Evolutionary conservation across 2,888 invertebrate species (phyloP).

Genomic region (Andrena praecox): DNA sequence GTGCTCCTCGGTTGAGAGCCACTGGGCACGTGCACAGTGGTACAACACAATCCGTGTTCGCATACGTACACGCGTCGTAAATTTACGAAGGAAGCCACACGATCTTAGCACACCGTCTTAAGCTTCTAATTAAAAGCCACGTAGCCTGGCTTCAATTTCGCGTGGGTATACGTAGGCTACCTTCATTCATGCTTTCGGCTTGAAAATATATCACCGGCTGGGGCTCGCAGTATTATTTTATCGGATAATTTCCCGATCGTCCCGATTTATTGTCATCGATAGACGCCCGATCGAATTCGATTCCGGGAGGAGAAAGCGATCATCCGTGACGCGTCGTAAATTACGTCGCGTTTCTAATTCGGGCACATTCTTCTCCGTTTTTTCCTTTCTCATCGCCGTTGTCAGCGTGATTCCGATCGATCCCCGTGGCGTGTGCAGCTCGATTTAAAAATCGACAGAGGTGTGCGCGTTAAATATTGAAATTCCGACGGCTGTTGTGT

Average conservation of each 20-base stretch:
- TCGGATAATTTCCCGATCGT: neutral
- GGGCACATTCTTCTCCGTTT: neutral
- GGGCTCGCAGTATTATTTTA: slow-evolving; percentile 17
- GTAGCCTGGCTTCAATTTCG: slow-evolving; percentile 68
- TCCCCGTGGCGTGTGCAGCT: neutral
- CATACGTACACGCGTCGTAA: slow-evolving; percentile 33
- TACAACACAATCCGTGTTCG: neutral
- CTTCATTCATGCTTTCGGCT: slow-evolving; percentile 59
- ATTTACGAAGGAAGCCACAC: slow-evolving; percentile 66
- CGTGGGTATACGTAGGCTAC: neutral
- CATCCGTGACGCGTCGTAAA: neutral
- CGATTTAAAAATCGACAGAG: slow-evolving; percentile 24
- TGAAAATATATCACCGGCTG: slow-evolving; percentile 11
- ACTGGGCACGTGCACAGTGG: slow-evolving; percentile 18
- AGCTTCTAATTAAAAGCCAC: slow-evolving; percentile 76
- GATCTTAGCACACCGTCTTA: slow-evolving; percentile 68
- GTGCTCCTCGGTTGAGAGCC: slow-evolving; percentile 28
- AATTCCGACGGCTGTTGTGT: slow-evolving; percentile 45
- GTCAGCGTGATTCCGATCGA: slow-evolving; percentile 7
- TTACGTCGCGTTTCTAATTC: slow-evolving; percentile 20
- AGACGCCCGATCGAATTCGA: slow-evolving; percentile 13
- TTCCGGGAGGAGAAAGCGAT: slow-evolving; percentile 10
- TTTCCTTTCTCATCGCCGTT: neutral
- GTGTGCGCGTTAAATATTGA: slow-evolving; percentile 55
- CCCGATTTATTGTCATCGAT: neutral